Evolutionary conservation across 2,888 invertebrate species (phyloP).

Genomic region (Meliscaeva auricollis): DNA sequence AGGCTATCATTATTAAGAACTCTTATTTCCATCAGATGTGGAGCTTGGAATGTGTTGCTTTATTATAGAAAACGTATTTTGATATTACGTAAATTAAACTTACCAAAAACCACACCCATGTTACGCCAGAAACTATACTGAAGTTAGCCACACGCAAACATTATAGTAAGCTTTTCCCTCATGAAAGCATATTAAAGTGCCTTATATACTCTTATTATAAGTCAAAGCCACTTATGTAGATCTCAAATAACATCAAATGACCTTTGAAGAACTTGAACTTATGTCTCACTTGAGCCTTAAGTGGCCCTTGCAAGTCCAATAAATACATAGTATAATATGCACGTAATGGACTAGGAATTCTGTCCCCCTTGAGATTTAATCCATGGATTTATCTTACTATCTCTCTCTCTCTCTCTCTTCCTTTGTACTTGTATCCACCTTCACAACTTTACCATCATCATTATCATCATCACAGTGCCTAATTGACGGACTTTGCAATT

Average conservation of each 20-base stretch:
- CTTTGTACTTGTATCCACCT: background rate
- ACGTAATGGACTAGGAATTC: constrained; percentile 58
- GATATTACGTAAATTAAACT: constrained; percentile 6
- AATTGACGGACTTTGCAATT: constrained; percentile 75
- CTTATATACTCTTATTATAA: background rate
- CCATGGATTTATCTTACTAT: constrained; percentile 21
- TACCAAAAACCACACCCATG: constrained; percentile 24
- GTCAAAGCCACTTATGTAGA: constrained; percentile 31
- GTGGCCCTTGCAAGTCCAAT: constrained; percentile 65
- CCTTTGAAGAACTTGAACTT: constrained; percentile 70
- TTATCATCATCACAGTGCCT: constrained; percentile 11
- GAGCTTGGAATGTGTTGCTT: background rate
- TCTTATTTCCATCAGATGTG: constrained; percentile 19
- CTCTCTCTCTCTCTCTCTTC: background rate
- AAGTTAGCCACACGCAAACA: background rate
- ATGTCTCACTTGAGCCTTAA: constrained; percentile 70
- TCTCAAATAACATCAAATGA: constrained; percentile 42
- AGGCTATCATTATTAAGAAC: constrained; percentile 51
- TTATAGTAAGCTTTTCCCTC: constrained; percentile 4
- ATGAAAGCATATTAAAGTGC: constrained; percentile 34
- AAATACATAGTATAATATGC: constrained; percentile 61
- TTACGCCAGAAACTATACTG: background rate
- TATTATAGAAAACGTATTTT: constrained; percentile 22
- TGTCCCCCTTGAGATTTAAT: constrained; percentile 10
- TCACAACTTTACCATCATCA: background rate